Base-by-base conservation (phyloP, 2,888 invertebrate species). In the Catonia carolina region DNA sequence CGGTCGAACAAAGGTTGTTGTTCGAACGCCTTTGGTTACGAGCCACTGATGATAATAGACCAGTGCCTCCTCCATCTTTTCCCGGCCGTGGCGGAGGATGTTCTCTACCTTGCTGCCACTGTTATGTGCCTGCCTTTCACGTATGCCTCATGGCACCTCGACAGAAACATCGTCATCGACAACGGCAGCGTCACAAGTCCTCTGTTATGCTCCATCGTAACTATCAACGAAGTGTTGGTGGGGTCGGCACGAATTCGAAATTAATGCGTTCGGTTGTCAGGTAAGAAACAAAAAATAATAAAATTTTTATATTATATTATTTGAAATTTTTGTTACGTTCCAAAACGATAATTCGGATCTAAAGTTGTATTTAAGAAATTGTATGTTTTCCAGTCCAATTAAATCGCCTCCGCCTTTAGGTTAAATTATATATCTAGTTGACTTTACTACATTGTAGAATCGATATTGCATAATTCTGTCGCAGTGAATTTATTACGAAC, bases 21-120 rank as follows among this genome's bases (percentile, higher is more conserved):
- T 86, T 86, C 71, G 85, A 86, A 67, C 75, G 84, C 17, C 74
- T 86, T 52, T 86, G 86, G 86, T 78, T 83, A 41, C 85, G 85
- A 55, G 80, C 81, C 41, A 81, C 45, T 1, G 5, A 27, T 4
- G n/a, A n/a, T n/a, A n/a, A n/a, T n/a, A 27, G 27, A 27, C 45
- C 22, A n/a, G 22, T 14, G 81, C 67, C 70, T 71, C 35, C 51
- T 17, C 52, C 52, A 12, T n/a, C n/a, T n/a, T n/a, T n/a, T n/a
- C n/a, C n/a, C n/a, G 23, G 49, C 15, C 49, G 33, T 23, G n/a
- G n/a, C 14, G n/a, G 52, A n/a, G 27, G 42, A 15, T 27, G 45
- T 14, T 10, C 10, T 1, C 4, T 41, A n/a, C 41, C 18, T 18
- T 41, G 41, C 10, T 45, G 45, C 22, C 45, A 45, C 22, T 45